Conservation (phyloP, 2,888 invertebrate species). For the Lithosia quadra region DNA sequence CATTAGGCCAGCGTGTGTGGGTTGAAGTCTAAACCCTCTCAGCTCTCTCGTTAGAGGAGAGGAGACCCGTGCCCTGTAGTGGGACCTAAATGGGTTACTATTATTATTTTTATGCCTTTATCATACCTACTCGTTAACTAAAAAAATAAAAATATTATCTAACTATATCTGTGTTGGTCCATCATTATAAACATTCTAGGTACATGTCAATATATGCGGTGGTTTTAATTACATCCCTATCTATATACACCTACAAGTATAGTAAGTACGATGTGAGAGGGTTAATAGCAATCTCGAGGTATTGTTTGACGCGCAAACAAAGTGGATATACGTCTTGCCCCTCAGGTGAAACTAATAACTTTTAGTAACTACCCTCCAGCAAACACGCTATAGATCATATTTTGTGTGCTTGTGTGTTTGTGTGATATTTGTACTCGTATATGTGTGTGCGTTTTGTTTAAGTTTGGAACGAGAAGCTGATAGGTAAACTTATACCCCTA, state of each 20-base stretch:
- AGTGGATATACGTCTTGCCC: constrained; percentile 58
- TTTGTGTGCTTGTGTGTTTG: constrained; percentile 15
- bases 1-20: no score
- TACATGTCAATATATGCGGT: constrained; percentile 17
- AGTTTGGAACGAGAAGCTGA: constrained; percentile 2
- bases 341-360: constrained; percentile 82
- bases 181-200: background rate
- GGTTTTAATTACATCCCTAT: constrained; percentile 45
- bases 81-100: no score
- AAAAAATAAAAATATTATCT: background rate
- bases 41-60: no score
- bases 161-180: background rate
- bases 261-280: constrained; percentile 45
- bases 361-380: constrained; percentile 44
- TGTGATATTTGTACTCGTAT: background rate
- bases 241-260: constrained; percentile 23
- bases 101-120: no score
- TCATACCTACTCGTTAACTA: background rate
- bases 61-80: no score
- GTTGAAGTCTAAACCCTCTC: no score
- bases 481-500: background rate
- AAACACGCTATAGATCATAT: constrained; percentile 29
- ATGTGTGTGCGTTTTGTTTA: background rate
- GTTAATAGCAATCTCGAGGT: constrained; percentile 72
- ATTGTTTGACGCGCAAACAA: constrained; percentile 79